Conservation (phyloP, 2,113 vertebrate genomes). For the Motacilla alba region DNA sequence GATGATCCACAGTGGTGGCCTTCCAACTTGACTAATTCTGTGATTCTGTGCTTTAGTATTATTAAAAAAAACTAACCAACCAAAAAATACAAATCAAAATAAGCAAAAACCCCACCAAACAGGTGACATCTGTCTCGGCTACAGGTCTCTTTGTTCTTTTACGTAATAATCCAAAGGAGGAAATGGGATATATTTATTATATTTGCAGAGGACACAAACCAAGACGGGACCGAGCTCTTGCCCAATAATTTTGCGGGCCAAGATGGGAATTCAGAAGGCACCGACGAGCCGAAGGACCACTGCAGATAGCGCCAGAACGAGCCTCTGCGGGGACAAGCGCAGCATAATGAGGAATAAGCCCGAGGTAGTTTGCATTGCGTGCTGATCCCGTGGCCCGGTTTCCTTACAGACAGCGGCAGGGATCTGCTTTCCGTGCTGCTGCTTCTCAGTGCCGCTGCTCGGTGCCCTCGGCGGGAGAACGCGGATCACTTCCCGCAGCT, state of each 20-base stretch:
- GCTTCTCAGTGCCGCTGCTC: background rate
- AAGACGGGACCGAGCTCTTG: background rate
- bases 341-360: rapidly evolving
- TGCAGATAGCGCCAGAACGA: too few relatives aligned
- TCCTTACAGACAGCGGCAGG: background rate
- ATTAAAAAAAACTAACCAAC: background rate
- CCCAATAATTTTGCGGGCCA: background rate
- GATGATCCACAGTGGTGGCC: too few relatives aligned
- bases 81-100: background rate
- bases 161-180: background rate
- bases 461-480: background rate
- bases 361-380: rapidly evolving
- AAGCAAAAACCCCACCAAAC: background rate
- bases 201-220: background rate
- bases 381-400: rapidly evolving
- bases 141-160: background rate
- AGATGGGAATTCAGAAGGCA: background rate
- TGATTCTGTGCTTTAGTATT: background rate
- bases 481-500: rapidly evolving
- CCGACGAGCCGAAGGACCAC: too few relatives aligned
- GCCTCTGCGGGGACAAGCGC: too few relatives aligned
- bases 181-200: background rate
- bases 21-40: background rate
- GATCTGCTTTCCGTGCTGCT: too few relatives aligned
- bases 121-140: background rate